Conservation (phyloP, 1,140 invertebrate genomes). For the Micrasema minimum region DNA sequence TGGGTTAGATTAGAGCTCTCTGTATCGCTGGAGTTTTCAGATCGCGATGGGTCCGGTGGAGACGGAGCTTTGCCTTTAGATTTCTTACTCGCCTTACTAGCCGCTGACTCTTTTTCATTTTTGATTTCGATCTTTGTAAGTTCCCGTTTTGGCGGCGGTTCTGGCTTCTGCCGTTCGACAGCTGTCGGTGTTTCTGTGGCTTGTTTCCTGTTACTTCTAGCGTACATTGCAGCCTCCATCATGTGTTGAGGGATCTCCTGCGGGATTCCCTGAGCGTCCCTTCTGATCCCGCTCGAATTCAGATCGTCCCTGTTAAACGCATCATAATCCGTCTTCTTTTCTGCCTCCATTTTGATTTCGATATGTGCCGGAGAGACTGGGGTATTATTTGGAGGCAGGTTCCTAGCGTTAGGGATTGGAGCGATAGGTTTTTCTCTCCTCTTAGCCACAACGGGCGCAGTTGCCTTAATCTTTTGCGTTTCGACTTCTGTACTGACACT, state of each 20-base stretch:
- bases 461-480: constrained; percentile 59
- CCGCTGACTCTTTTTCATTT: constrained; percentile 62
- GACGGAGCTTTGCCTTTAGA: constrained; percentile 79
- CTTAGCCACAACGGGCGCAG: constrained; percentile 62
- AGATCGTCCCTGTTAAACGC: constrained; percentile 56
- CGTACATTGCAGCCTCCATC: constrained; percentile 75
- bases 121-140: constrained; percentile 55
- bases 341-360: constrained; percentile 35
- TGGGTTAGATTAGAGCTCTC: constrained; percentile 34
- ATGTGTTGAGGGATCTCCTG: constrained; percentile 76
- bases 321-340: constrained; percentile 26
- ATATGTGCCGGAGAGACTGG: constrained; percentile 19
- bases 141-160: constrained; percentile 50
- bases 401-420: constrained; percentile 63
- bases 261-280: constrained; percentile 70
- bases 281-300: constrained; percentile 69
- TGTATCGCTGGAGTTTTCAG: constrained; percentile 49
- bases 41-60: constrained; percentile 67
- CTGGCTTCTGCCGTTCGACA: constrained; percentile 55
- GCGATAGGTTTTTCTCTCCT: constrained; percentile 65
- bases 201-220: constrained; percentile 73
- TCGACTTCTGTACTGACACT: constrained; percentile 55
- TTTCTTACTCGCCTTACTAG: constrained; percentile 67
- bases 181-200: constrained; percentile 54
- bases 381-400: constrained; percentile 47